phyloP scores from a whole-genome alignment of 2,113 vertebrate species.

The Pardalotus punctatus region DNA sequence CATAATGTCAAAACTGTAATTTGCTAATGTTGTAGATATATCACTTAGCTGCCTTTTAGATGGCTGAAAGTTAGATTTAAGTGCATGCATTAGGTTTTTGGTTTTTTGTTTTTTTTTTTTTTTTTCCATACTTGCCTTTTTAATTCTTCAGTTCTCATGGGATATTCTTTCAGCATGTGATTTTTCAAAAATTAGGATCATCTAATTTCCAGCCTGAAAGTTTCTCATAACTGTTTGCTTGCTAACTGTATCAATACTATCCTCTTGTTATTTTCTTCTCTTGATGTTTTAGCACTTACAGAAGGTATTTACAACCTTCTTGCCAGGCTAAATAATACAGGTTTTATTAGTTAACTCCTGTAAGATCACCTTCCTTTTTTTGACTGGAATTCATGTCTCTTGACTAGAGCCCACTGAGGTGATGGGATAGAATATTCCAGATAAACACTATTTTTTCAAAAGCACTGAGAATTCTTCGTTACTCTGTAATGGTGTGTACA shows the following conservation, averaged over 20 bases:
- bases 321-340: not conserved
- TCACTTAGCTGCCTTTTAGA: not conserved
- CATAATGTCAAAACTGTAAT: not conserved
- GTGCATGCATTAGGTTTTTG: not conserved
- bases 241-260: not conserved
- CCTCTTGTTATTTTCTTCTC: not conserved
- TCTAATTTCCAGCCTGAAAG: not conserved
- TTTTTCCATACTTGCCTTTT: not conserved
- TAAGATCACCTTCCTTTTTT: not conserved
- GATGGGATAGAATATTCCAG: not conserved
- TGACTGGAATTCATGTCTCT: not conserved
- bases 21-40: not conserved
- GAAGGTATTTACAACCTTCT: not conserved
- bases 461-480: not conserved
- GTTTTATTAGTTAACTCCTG: not conserved
- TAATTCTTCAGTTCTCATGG: not conserved
- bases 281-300: not conserved
- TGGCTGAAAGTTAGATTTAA: not conserved
- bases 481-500: not conserved
- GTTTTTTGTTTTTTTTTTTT: too few relatives aligned
- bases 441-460: not conserved
- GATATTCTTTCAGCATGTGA: not conserved
- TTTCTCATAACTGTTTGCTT: not conserved
- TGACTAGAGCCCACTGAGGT: not conserved
- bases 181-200: not conserved